These are phyloP conservation scores for Paramormyrops hopkinsi DNA, from an alignment of 2,797 vertebrate species.

Conservation along the genomic window DNA sequence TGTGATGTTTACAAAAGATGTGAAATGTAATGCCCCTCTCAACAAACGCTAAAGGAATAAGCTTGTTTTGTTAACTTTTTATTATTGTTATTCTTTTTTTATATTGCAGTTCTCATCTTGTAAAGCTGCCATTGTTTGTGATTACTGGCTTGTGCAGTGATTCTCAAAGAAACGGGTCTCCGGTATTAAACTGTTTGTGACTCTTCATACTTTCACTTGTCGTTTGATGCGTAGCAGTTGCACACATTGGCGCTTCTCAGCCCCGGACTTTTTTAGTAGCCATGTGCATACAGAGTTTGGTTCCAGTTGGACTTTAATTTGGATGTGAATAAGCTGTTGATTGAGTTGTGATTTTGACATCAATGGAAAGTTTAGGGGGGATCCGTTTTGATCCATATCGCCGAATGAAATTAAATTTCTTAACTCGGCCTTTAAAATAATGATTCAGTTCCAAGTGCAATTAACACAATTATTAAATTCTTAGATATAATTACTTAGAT, in stretches of 20 bases:
- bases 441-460: neutral
- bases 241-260: neutral
- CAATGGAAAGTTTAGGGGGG: neutral
- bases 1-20: neutral
- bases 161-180: neutral
- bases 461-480: neutral
- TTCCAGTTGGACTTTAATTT: neutral
- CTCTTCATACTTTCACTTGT: neutral
- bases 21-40: conserved; percentile 2
- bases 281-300: neutral
- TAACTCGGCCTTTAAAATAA: neutral
- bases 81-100: neutral
- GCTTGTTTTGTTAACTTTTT: conserved; percentile 5
- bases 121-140: conserved; percentile 2
- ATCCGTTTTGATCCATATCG: neutral
- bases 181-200: neutral
- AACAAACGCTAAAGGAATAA: neutral
- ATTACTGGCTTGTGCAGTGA: conserved; percentile 7
- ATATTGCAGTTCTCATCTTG: neutral
- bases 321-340: neutral
- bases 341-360: neutral
- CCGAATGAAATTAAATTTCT: neutral
- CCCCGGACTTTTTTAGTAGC: neutral
- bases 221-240: neutral
- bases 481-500: neutral